Percentiles rank a stretch among this genome's conserved stretches.
Conservation (phyloP, 2,888 invertebrate species). For the Crioceris asparagi region DNA sequence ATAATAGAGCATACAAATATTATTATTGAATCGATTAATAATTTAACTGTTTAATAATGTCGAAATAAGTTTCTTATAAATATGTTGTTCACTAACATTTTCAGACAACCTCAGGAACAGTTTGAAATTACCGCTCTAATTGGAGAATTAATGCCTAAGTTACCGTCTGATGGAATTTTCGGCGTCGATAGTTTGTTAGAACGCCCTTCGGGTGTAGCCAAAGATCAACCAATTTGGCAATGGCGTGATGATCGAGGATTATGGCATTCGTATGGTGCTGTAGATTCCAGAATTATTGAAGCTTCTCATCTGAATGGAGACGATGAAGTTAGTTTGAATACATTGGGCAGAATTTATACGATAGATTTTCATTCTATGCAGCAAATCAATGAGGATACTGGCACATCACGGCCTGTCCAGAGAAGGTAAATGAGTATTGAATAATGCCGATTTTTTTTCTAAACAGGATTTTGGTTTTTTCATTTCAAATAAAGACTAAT, state of each 20-base stretch:
- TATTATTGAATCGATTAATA: slow-evolving; percentile 5
- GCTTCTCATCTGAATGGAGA: slow-evolving; percentile 89
- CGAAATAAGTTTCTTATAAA: not conserved
- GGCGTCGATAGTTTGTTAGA: slow-evolving; percentile 82
- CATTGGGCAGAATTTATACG: slow-evolving; percentile 87
- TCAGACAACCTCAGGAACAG: slow-evolving; percentile 72
- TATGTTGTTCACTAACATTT: not conserved
- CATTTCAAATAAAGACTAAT: no score
- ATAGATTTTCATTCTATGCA: slow-evolving; percentile 96
- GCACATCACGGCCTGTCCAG: slow-evolving; percentile 70
- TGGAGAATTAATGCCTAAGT: slow-evolving; percentile 92
- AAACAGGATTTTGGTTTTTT: not conserved
- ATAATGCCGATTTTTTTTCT: no score
- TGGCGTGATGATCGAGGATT: slow-evolving; percentile 92
- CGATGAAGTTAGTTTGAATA: slow-evolving; percentile 88
- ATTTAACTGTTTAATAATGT: not conserved
- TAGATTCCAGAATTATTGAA: slow-evolving; percentile 90
- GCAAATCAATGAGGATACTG: slow-evolving; percentile 96
- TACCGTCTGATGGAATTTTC: slow-evolving; percentile 93
- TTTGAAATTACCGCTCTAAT: slow-evolving; percentile 96
- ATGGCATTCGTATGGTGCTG: slow-evolving; percentile 87
- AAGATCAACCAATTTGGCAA: slow-evolving; percentile 86
- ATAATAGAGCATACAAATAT: slow-evolving; percentile 24
- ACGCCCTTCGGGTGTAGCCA: slow-evolving; percentile 53
- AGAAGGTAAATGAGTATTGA: slow-evolving; percentile 25